phyloP scores from a whole-genome alignment of 2,113 vertebrate species.

The Calidris pygmaea region DNA sequence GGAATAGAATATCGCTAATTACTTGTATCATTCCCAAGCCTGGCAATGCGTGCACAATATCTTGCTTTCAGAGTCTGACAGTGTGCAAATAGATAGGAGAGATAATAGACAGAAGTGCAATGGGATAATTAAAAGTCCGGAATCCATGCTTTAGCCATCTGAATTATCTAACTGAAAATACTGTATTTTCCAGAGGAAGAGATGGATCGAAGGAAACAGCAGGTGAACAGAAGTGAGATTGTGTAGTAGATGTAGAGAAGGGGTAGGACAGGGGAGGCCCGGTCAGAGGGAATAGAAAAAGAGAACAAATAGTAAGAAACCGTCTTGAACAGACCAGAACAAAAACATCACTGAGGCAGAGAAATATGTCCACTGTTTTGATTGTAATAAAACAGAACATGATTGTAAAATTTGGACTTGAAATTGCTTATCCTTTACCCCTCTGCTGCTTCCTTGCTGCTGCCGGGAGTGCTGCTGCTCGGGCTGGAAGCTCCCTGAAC shows the following conservation, averaged over 20 bases:
- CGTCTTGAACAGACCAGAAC: background rate
- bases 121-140: background rate
- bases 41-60: background rate
- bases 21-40: background rate
- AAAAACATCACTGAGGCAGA: background rate
- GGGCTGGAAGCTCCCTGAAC: no score
- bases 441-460: background rate
- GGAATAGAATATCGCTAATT: background rate
- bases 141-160: background rate
- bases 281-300: background rate
- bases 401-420: background rate
- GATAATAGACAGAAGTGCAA: background rate
- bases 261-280: background rate
- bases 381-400: background rate
- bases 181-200: background rate
- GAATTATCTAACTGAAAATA: background rate
- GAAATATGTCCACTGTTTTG: background rate
- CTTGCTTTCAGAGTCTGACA: background rate
- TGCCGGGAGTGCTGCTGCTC: background rate
- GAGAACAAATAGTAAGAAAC: background rate
- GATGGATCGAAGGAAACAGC: background rate
- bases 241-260: background rate
- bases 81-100: background rate
- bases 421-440: background rate
- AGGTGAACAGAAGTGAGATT: background rate